A percentile compares a stretch with the other conserved stretches of the same genome.
phyloP scores from a whole-genome alignment of 92 coral and sea anemone genomes.

The Meandrina meandrites region DNA sequence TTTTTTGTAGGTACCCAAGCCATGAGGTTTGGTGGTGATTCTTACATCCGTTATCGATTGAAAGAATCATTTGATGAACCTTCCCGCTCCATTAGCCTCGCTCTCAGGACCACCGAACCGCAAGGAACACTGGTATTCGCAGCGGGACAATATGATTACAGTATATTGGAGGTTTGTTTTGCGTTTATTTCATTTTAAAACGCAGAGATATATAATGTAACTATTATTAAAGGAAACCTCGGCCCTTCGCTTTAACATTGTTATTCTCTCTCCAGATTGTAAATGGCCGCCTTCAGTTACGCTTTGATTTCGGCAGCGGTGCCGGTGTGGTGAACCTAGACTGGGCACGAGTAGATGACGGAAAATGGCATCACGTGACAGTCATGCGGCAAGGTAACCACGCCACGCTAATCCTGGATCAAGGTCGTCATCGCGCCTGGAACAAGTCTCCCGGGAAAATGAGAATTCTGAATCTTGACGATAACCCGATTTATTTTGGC shows the following conservation, averaged over 20 bases:
- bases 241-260: neutral
- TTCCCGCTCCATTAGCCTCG: slow-evolving; percentile 91
- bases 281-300: slow-evolving; percentile 87
- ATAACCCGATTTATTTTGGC: slow-evolving; percentile 85
- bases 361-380: slow-evolving; percentile 94
- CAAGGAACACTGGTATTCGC: slow-evolving; percentile 93
- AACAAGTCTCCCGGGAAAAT: slow-evolving; percentile 93
- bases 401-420: slow-evolving; percentile 88
- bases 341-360: slow-evolving; percentile 87
- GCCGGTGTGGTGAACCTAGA: slow-evolving; percentile 90
- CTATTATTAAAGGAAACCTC: neutral
- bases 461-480: slow-evolving; percentile 93
- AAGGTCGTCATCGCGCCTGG: slow-evolving; percentile 87
- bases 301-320: slow-evolving; percentile 97
- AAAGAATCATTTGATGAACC: slow-evolving; percentile 81
- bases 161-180: slow-evolving; percentile 84
- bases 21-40: slow-evolving; percentile 73
- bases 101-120: slow-evolving; percentile 86
- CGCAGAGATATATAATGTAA: neutral
- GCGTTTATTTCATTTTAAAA: neutral
- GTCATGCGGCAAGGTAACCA: slow-evolving; percentile 93
- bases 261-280: slow-evolving; percentile 66
- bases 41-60: slow-evolving; percentile 82
- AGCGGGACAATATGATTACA: slow-evolving; percentile 91
- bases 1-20: slow-evolving; percentile 64